phyloP scores from a whole-genome alignment of 2,797 vertebrate genomes.

The Paguma larvata region DNA sequence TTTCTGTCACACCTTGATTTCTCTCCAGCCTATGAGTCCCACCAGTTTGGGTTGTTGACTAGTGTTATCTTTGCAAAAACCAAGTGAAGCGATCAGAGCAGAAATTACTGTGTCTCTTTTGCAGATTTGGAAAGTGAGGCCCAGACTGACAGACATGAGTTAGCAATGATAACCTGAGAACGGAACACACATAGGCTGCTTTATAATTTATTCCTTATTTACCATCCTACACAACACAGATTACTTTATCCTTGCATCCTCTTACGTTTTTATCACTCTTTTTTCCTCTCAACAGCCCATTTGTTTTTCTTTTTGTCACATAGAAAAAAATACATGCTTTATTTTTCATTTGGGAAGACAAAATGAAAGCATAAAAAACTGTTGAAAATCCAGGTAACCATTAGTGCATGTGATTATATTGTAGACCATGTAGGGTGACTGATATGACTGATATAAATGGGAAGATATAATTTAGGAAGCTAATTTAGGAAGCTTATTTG shows the following conservation, averaged over 20 bases:
- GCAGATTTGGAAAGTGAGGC: not conserved
- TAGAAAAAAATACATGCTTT: constrained; percentile 2
- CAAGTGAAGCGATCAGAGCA: not conserved
- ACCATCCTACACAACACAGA: not conserved
- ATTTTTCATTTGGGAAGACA: not conserved
- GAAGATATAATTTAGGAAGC: not conserved
- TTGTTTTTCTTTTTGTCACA: constrained; percentile 3
- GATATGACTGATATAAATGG: not conserved
- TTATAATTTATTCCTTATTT: not conserved
- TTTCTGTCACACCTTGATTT: not conserved
- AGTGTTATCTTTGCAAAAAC: not conserved
- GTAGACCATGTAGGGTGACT: not conserved
- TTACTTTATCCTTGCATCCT: not conserved
- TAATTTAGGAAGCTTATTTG: constrained; percentile 45
- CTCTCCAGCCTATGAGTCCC: not conserved
- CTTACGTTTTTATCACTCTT: not conserved
- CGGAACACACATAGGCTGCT: not conserved
- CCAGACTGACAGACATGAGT: not conserved
- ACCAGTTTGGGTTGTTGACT: not conserved
- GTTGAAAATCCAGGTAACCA: not conserved
- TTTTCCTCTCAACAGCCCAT: not conserved
- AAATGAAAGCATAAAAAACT: not conserved
- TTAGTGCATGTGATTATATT: constrained; percentile 36
- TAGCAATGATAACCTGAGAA: not conserved
- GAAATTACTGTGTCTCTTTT: not conserved